Evolutionary conservation across 1,140 invertebrate species (phyloP).

Genomic region (Sitodiplosis mosellana): DNA sequence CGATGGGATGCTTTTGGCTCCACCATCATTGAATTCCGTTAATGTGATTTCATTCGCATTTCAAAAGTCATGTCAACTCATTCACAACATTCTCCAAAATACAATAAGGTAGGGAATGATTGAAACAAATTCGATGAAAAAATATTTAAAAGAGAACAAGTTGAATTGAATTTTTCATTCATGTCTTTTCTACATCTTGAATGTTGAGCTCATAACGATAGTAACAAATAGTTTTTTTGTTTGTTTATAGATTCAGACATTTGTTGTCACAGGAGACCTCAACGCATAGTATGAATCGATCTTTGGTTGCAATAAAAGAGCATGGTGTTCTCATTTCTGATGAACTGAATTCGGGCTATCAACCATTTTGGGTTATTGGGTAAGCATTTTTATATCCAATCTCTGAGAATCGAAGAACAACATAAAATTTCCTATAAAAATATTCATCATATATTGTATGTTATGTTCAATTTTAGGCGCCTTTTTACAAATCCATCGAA

Average conservation of each 20-base stretch:
- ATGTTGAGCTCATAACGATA: not conserved
- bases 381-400: conserved; percentile 10
- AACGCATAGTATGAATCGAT: conserved; percentile 41
- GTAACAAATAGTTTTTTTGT: conserved; percentile 3
- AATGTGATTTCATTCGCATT: conserved; percentile 43
- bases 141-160: too few relatives aligned
- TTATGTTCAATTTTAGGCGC: conserved; percentile 32
- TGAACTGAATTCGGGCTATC: not conserved
- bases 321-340: conserved; percentile 39
- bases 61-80: conserved; percentile 40
- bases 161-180: not conserved
- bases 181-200: too few relatives aligned
- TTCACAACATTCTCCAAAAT: conserved; percentile 49
- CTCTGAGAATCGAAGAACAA: not conserved
- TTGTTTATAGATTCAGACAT: conserved; percentile 25
- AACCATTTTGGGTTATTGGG: conserved; percentile 33
- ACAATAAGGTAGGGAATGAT: conserved; percentile 34
- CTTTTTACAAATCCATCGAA: conserved; percentile 50
- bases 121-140: too few relatives aligned
- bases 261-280: conserved; percentile 34
- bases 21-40: conserved; percentile 25
- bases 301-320: conserved; percentile 57
- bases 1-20: conserved; percentile 43
- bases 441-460: too few relatives aligned
- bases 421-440: too few relatives aligned